Evolutionary conservation across 1,140 invertebrate species (phyloP).

Genomic region (Drosophila mojavensis): DNA sequence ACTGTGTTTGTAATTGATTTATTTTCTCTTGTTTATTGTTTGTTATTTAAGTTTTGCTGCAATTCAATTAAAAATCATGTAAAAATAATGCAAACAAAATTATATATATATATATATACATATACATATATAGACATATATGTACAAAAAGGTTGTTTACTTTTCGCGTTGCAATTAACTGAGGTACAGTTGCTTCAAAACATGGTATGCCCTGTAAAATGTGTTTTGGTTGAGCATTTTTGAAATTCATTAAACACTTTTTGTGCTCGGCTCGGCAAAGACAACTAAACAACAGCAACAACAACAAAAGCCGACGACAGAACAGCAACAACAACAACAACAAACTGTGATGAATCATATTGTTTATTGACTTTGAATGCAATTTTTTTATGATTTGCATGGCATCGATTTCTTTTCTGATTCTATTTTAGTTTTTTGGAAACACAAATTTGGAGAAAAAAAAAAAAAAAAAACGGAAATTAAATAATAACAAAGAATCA

Average conservation of each 20-base stretch:
- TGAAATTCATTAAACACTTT: constrained; percentile 37
- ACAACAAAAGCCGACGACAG: constrained; percentile 46
- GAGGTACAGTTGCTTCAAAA: constrained; percentile 16
- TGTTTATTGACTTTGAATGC: constrained; percentile 44
- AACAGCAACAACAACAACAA: constrained; percentile 58
- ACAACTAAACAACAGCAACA: constrained; percentile 3
- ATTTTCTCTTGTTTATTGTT: constrained; percentile 41
- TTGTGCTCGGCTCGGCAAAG: constrained; percentile 21
- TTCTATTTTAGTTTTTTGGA: neutral
- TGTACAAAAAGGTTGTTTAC: constrained; percentile 66
- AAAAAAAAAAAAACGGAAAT: neutral
- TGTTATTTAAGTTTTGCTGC: constrained; percentile 29
- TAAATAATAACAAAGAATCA: constrained; percentile 26
- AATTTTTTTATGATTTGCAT: constrained; percentile 20
- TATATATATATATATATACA: neutral
- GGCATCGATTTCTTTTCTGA: constrained; percentile 31
- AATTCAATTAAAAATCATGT: constrained; percentile 60
- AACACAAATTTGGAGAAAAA: constrained; percentile 12
- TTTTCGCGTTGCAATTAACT: constrained; percentile 49
- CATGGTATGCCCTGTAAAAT: constrained; percentile 38
- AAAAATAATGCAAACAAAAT: constrained; percentile 50
- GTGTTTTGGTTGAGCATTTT: constrained; percentile 6
- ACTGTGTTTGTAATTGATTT: constrained; percentile 35
- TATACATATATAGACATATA: constrained; percentile 5
- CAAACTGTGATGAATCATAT: constrained; percentile 77